Conservation (phyloP, 2,888 invertebrate species). For the Drosophila siamana region DNA sequence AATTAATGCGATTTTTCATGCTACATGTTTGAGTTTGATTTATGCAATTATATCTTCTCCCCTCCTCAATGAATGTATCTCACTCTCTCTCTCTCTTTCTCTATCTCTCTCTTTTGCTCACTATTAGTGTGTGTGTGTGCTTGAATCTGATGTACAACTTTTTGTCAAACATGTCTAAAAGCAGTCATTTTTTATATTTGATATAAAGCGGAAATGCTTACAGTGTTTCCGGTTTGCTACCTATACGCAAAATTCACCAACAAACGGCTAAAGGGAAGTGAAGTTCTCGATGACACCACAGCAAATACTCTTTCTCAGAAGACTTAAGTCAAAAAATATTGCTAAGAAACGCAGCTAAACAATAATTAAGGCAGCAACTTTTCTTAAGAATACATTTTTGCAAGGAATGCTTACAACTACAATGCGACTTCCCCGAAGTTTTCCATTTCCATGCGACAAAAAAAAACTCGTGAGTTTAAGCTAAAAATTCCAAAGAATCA, state of each 20-base stretch:
- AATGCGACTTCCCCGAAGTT: neutral
- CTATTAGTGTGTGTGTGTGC: slow-evolving; percentile 35
- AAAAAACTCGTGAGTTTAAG: neutral
- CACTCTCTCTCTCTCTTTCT: neutral
- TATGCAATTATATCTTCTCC: slow-evolving; percentile 79
- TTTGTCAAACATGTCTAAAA: slow-evolving; percentile 82
- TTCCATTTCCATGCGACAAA: neutral
- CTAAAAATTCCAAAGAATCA: neutral
- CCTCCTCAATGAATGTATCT: slow-evolving; percentile 34
- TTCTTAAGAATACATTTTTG: neutral
- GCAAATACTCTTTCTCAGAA: neutral
- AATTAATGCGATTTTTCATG: slow-evolving; percentile 84
- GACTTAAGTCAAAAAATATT: too few relatives aligned
- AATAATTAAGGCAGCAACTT: neutral
- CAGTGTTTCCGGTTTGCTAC: slow-evolving; percentile 82
- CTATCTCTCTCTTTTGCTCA: slow-evolving; percentile 5
- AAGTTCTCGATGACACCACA: neutral
- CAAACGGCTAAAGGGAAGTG: neutral
- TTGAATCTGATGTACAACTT: slow-evolving; percentile 71
- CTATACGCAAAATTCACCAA: slow-evolving; percentile 53
- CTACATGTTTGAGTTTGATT: slow-evolving; percentile 80
- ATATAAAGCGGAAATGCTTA: slow-evolving; percentile 78
- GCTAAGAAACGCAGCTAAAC: neutral
- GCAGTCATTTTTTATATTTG: slow-evolving; percentile 77
- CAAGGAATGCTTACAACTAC: neutral